These are phyloP conservation scores for Zapus hudsonius DNA, from an alignment of 2,113 vertebrate species.

Conservation along the genomic window DNA sequence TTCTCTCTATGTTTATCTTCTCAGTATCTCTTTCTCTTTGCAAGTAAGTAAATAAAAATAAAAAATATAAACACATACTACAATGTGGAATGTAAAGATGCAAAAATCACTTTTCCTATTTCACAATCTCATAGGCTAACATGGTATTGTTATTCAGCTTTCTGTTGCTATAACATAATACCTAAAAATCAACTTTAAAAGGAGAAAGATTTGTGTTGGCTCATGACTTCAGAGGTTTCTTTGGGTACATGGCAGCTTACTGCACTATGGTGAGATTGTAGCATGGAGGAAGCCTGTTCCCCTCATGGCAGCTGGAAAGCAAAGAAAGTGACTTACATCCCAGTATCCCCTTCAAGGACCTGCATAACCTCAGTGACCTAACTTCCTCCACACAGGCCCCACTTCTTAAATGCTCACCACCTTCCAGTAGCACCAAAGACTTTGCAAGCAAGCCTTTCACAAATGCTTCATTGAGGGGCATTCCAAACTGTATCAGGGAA, in stretches of 20 bases:
- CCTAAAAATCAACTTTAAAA: neutral
- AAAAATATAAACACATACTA: too few relatives aligned
- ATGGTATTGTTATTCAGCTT: neutral
- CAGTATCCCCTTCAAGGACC: fast-evolving
- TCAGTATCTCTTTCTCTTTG: too few relatives aligned
- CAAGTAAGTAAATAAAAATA: too few relatives aligned
- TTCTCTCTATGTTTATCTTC: too few relatives aligned
- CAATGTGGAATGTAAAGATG: neutral
- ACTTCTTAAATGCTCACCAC: neutral
- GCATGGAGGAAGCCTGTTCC: neutral
- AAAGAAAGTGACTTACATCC: neutral
- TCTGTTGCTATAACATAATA: neutral
- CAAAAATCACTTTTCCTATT: neutral
- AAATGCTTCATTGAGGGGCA: neutral
- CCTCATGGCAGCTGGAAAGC: neutral
- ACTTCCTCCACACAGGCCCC: neutral
- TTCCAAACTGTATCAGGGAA: neutral
- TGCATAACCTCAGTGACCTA: neutral
- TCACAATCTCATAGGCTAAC: neutral
- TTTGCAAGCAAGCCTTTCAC: neutral
- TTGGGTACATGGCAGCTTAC: neutral
- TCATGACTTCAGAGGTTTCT: neutral
- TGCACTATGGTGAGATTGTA: neutral
- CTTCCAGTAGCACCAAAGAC: neutral
- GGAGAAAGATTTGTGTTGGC: neutral